Evolutionary conservation across 2,797 vertebrate species (phyloP), one percentile per base, ranked within the genome.

Genomic region (Clarias laeviceps): DNA sequence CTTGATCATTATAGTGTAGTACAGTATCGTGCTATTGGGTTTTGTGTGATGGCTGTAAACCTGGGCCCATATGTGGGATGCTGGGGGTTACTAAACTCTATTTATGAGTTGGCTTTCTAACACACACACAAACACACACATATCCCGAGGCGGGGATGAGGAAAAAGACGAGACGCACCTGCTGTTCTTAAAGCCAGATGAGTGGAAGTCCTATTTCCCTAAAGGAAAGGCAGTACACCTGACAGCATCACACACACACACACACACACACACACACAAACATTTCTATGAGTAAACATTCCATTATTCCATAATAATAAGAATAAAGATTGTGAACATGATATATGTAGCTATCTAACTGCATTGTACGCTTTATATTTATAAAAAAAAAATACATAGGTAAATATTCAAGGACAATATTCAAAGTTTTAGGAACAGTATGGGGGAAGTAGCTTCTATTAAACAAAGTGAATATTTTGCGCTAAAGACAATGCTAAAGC

Each of bases 111-210:
- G 89, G 85, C 87, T 80, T 50, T 14, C 12, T 14, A 54, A 59
- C 80, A 87, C 85, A 88, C 66, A 83, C 82, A 84, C 84, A 80
- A 59, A 87, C 81, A 87, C 68, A 87, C 81, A 87, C 83, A 82
- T n/a, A 50, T 86, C 89, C 87, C 85, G 61, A 74, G 82, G 70
- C 80, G 5, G 79, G 81, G 50, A 37, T 83, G 40, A 83, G 72
- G 65, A 79, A 70, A 74, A 54, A 82, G 85, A 88, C 80, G 84
- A 70, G 85, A 81, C 82, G 84, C 89, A 89, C 89, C 87, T 89
- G 89, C 87, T 87, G 82, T 82, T 82, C 61, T 40, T 2, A 29
- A 74, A 86, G 81, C 50, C 73, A 76, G 73, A 86, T 87, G 89
- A 89, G 86, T 85, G 85, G 89, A 84, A 72, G 32, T 57, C 24